These are phyloP conservation scores for Dilophus febrilis DNA, from an alignment of 2,888 invertebrate species.

Conservation along the genomic window DNA sequence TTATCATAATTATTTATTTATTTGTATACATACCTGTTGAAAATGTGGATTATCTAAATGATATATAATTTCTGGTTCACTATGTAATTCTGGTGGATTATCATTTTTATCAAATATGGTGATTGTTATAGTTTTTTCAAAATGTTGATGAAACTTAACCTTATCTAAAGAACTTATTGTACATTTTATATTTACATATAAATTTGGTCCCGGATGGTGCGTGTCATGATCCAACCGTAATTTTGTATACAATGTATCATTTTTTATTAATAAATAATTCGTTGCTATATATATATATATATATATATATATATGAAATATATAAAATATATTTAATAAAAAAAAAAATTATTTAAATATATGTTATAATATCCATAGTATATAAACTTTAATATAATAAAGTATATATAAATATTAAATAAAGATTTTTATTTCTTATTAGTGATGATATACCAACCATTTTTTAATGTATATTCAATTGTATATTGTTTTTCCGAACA, in stretches of 20 bases:
- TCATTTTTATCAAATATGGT: constrained; percentile 76
- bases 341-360: neutral
- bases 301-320: too few species aligned
- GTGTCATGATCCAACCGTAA: constrained; percentile 31
- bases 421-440: too few species aligned
- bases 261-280: constrained; percentile 26
- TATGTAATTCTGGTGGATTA: constrained; percentile 61
- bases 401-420: too few species aligned
- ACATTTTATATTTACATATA: constrained; percentile 27
- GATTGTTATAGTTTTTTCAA: constrained; percentile 28
- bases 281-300: constrained; percentile 19
- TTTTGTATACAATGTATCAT: constrained; percentile 28
- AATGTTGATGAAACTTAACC: too few species aligned
- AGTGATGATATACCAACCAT: constrained; percentile 28
- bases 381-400: neutral
- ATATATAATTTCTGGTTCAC: constrained; percentile 24
- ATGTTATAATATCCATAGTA: neutral
- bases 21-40: constrained; percentile 19
- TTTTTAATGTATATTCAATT: constrained; percentile 31
- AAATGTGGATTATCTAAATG: constrained; percentile 24
- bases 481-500: constrained; percentile 32
- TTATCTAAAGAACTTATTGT: constrained; percentile 27
- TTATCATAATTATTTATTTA: neutral
- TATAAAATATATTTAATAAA: too few species aligned
- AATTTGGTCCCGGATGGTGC: constrained; percentile 24